A percentile compares a stretch with the other conserved stretches of the same genome.
These are phyloP conservation scores for Gallinago paraguaiae DNA, from an alignment of 2,113 vertebrate species.

Conservation along the genomic window DNA sequence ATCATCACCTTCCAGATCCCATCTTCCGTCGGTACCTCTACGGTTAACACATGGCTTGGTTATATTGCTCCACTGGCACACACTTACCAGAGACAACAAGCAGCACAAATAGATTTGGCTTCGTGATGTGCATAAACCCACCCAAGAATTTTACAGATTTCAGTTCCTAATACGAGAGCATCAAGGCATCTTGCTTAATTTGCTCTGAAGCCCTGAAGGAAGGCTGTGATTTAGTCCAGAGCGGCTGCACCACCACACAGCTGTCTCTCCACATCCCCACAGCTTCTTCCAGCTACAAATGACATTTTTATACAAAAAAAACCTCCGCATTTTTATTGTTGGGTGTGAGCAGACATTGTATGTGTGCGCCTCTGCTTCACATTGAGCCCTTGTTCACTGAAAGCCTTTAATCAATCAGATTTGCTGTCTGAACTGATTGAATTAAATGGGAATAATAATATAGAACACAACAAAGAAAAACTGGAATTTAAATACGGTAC, in stretches of 20 bases:
- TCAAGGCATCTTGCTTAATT: not conserved
- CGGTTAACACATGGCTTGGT: not conserved
- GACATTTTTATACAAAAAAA: not conserved
- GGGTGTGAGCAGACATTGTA: not conserved
- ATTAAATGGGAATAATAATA: not conserved
- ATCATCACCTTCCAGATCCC: not conserved
- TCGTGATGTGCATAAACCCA: accelerated
- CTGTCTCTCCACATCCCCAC: not conserved
- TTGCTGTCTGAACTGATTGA: not conserved
- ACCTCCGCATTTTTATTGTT: not conserved
- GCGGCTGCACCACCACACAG: not conserved
- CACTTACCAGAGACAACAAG: not conserved
- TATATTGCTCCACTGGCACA: not conserved
- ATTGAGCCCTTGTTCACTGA: not conserved
- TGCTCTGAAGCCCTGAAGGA: not conserved
- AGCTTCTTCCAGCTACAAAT: not conserved
- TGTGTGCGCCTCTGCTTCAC: not conserved
- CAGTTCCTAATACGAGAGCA: not conserved
- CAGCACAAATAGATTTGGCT: not conserved
- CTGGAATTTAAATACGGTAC: not conserved
- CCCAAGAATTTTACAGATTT: not conserved
- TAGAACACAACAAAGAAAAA: not conserved
- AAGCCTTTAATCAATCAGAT: not conserved
- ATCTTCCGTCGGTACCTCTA: not conserved
- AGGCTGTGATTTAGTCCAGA: not conserved